phyloP scores from a whole-genome alignment of 2,888 invertebrate species.

The Pharmacophagus antenor region DNA sequence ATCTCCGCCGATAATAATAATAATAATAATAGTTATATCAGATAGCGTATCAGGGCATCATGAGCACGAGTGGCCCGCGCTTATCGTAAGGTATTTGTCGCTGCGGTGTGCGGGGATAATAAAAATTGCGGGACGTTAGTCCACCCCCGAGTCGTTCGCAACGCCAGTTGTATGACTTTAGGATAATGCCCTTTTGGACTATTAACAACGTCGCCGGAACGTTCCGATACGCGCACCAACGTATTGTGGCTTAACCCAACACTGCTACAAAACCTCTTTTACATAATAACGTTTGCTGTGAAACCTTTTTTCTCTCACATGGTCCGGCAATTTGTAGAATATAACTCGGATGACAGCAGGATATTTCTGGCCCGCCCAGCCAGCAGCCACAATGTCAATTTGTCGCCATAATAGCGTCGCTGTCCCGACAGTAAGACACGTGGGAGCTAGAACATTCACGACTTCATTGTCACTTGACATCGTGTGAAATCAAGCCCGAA shows the following conservation, averaged over 20 bases:
- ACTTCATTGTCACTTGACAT: too few relatives aligned
- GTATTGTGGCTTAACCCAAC: conserved; percentile 23
- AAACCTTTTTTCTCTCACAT: too few relatives aligned
- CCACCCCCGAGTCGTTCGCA: conserved; percentile 18
- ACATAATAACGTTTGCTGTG: too few relatives aligned
- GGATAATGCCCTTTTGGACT: conserved; percentile 28
- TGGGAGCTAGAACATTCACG: too few relatives aligned
- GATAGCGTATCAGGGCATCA: conserved; percentile 57
- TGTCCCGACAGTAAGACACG: too few relatives aligned
- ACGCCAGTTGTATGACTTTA: conserved; percentile 23
- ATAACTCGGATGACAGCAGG: too few relatives aligned
- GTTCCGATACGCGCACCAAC: conserved; percentile 32
- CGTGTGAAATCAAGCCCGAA: too few relatives aligned
- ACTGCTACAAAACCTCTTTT: conserved; percentile 4
- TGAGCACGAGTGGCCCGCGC: conserved; percentile 57
- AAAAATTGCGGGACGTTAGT: conserved; percentile 41
- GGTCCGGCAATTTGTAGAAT: too few relatives aligned
- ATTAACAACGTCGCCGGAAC: conserved; percentile 27
- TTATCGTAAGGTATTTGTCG: conserved; percentile 56
- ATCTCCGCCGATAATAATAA: too few relatives aligned
- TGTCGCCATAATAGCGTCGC: too few relatives aligned
- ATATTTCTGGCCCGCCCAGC: too few relatives aligned
- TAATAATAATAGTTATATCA: conserved; percentile 67
- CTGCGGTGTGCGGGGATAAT: conserved; percentile 44
- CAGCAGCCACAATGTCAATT: too few relatives aligned